phyloP scores from a whole-genome alignment of 2,797 vertebrate genomes.

The Platyrinchus mystaceus region DNA sequence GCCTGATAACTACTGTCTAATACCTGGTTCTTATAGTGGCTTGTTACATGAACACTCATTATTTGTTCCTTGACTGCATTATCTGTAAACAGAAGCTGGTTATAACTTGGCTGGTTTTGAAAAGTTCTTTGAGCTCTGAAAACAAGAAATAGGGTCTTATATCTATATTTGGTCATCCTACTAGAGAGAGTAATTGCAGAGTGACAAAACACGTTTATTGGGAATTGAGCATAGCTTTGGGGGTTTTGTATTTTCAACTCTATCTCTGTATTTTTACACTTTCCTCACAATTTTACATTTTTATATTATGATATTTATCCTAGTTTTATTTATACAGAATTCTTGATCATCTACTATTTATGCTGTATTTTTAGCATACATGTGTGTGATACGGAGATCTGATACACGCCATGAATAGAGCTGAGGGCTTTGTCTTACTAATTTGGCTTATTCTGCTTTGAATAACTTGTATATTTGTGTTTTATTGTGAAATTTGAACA shows the following conservation, averaged over 20 bases:
- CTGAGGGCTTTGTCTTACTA: neutral
- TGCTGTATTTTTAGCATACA: neutral
- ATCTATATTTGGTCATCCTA: neutral
- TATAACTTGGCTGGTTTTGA: neutral
- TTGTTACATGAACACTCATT: neutral
- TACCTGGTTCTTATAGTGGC: neutral
- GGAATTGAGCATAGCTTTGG: neutral
- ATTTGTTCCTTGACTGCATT: neutral
- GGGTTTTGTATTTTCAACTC: neutral
- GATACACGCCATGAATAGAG: neutral
- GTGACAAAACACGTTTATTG: neutral
- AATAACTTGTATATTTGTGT: neutral
- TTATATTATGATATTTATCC: neutral
- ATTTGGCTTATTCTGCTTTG: neutral
- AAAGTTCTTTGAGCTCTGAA: neutral
- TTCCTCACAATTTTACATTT: neutral
- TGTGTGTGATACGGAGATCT: neutral
- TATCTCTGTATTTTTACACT: neutral
- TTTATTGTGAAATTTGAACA: neutral
- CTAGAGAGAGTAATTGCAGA: neutral
- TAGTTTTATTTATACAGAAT: neutral
- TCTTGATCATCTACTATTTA: neutral
- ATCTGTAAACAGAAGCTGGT: neutral
- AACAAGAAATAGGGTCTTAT: neutral
- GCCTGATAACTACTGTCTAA: neutral